These are phyloP conservation scores for Montifringilla adamsi DNA, from an alignment of 2,113 vertebrate genomes.

Conservation along the genomic window DNA sequence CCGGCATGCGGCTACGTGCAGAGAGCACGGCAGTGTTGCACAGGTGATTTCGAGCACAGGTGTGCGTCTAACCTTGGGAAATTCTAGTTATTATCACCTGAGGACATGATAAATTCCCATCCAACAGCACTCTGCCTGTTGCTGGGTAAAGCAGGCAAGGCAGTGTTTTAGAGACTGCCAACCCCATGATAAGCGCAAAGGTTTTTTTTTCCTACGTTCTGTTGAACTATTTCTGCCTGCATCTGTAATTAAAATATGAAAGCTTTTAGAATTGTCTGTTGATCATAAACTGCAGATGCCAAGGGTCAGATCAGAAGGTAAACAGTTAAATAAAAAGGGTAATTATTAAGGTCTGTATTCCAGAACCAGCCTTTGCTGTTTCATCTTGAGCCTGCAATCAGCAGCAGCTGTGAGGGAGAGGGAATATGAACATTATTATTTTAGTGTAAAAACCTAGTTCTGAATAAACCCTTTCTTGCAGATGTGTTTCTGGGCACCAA, in stretches of 20 bases:
- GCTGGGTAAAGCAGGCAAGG: background rate
- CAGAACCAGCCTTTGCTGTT: background rate
- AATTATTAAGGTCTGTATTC: background rate
- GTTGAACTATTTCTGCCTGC: background rate
- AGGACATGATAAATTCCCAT: background rate
- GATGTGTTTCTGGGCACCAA: background rate
- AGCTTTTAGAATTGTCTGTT: background rate
- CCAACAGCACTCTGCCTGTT: background rate
- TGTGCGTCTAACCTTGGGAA: background rate
- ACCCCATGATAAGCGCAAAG: accelerated
- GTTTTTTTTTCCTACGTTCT: background rate
- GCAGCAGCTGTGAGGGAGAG: background rate
- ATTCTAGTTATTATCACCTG: background rate
- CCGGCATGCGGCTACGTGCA: accelerated
- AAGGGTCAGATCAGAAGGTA: background rate
- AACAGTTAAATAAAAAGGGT: background rate
- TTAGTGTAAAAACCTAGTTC: background rate
- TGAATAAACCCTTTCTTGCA: background rate
- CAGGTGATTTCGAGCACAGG: accelerated
- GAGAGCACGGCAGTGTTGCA: accelerated
- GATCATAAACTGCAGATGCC: background rate
- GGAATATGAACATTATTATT: background rate
- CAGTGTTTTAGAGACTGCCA: background rate
- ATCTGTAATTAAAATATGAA: background rate
- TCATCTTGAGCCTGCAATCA: background rate